A percentile compares a stretch with the other conserved stretches of the same genome.
Conservation (phyloP, 2,113 vertebrate species). For the Pimephales promelas region DNA sequence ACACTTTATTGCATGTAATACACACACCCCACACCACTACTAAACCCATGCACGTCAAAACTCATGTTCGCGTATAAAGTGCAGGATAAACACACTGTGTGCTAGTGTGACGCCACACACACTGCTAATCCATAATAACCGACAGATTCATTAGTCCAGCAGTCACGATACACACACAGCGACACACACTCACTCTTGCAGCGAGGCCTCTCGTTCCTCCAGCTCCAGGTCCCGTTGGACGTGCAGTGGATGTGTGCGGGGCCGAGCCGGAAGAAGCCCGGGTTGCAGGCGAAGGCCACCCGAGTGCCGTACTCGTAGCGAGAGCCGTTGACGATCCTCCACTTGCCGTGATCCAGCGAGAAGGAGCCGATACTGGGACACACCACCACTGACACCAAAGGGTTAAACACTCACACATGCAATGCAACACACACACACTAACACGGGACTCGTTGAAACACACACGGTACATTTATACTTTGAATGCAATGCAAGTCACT, state of each 20-base stretch:
- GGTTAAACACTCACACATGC: too few species aligned
- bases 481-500: too few species aligned
- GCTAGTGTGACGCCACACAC: not conserved
- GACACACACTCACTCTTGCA: conserved; percentile 84
- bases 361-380: conserved; percentile 97
- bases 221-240: conserved; percentile 94
- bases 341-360: conserved; percentile 93
- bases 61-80: too few species aligned
- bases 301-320: conserved; percentile 94
- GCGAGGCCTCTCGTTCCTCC: conserved; percentile 91
- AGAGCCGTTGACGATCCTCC: conserved; percentile 94
- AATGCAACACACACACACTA: too few species aligned
- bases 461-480: too few species aligned
- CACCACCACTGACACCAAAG: conserved; percentile 79
- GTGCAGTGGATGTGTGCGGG: conserved; percentile 93
- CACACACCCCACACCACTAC: too few species aligned
- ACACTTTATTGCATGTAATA: too few species aligned
- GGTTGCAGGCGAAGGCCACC: conserved; percentile 94
- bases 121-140: conserved; percentile 21
- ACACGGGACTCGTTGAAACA: too few species aligned
- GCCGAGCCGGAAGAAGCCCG: conserved; percentile 91
- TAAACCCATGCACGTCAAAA: too few species aligned
- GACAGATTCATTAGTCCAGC: conserved; percentile 6
- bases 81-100: too few species aligned
- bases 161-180: not conserved